Conservation (phyloP, 2,113 vertebrate species). For the Lanius collurio region DNA sequence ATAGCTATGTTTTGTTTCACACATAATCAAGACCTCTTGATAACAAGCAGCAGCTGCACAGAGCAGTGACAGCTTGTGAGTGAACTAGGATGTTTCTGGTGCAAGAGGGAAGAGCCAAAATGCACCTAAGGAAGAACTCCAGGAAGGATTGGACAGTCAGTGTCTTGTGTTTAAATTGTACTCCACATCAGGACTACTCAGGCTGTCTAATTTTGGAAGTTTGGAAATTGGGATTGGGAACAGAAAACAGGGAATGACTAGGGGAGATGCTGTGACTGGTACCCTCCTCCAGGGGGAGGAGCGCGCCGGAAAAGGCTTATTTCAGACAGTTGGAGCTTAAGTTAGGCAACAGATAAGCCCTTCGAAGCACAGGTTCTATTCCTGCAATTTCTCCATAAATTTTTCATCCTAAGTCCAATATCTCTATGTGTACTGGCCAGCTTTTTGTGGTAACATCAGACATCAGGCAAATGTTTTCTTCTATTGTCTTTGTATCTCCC, state of each 20-base stretch:
- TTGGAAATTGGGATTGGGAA: neutral
- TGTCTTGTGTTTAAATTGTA: neutral
- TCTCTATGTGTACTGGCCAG: neutral
- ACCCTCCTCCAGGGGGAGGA: neutral
- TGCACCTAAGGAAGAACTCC: neutral
- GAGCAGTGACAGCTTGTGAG: neutral
- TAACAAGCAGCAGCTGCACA: neutral
- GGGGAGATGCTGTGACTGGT: neutral
- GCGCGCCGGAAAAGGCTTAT: neutral
- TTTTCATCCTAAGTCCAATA: neutral
- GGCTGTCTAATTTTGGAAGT: neutral
- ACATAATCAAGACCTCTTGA: neutral
- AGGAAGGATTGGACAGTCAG: neutral
- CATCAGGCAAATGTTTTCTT: constrained; percentile 25
- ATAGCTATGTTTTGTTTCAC: neutral
- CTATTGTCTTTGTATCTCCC: constrained; percentile 32
- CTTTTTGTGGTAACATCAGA: constrained; percentile 6
- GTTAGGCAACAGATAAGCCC: neutral
- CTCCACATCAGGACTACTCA: neutral
- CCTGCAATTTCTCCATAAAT: neutral
- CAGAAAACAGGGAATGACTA: neutral
- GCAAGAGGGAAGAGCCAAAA: neutral
- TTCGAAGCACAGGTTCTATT: neutral
- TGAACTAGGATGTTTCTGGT: neutral
- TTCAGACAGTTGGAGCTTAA: neutral